Base-by-base conservation (phyloP, 1,140 invertebrate species). In the Tribolium madens region DNA sequence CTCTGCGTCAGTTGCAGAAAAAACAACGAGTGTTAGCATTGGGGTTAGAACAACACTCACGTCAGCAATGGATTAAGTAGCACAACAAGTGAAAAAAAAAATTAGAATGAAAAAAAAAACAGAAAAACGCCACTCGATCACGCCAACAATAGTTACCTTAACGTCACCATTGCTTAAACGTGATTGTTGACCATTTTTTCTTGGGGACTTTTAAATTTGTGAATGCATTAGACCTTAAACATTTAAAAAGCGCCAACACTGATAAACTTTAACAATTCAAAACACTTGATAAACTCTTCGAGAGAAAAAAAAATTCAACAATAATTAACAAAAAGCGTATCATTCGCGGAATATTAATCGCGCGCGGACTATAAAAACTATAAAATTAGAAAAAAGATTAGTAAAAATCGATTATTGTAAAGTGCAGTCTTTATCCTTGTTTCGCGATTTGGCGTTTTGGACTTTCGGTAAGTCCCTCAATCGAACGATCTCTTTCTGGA, bases 41-140 rank as follows among this genome's bases (percentile, higher is more conserved):
- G 31, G 14, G 57, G 57, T 64, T 52, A 72, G 52, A 80, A 80
- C 81, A 83, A 83, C 82, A 83, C 81, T 83, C 82, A 83, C 82
- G 82, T 82, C 79, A 83, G 82, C 82, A 83, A 83, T 83, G 82
- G 82, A 82, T 83, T 83, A 83, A 78, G 79, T 36, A 64, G 79
- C 78, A 80, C 75, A 76, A 17, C 46, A 47, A 75, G 6, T 26
- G 81, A 69, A 76, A 78, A 18, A 73, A 46, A 79, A 81, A 76
- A 79, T 10, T 42, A 42, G 36, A 42, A 42, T 75, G 14, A 79
- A 82, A 69, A 77, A 78, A 21, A 76, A 46, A 79, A 81, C 73
- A 79, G 71, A 72, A 68, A 78, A 80, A 82, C 73, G 33, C 57
- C 77, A 81, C 79, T 69, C 77, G 76, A 75, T 80, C 47, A 72